Conservation (phyloP, 2,797 vertebrate species). For the Streptopelia turtur region DNA sequence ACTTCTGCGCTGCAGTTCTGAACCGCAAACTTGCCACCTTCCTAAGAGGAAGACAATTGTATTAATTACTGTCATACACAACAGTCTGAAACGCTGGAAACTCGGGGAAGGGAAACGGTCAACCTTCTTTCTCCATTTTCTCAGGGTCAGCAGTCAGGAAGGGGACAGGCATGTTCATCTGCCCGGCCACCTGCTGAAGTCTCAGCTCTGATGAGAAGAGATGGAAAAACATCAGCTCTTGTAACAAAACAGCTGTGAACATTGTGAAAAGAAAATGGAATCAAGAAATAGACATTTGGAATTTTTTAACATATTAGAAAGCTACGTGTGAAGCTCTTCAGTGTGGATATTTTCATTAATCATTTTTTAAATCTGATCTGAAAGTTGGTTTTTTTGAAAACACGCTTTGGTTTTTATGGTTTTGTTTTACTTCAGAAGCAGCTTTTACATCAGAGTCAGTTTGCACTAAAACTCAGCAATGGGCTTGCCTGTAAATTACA, state of each 20-base stretch:
- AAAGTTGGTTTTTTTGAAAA: not conserved
- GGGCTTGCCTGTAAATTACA: not conserved
- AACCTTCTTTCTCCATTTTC: not conserved
- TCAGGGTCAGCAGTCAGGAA: not conserved
- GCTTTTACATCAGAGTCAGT: not conserved
- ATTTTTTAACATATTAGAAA: not conserved
- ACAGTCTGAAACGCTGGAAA: not conserved
- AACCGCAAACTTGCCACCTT: not conserved
- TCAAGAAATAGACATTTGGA: not conserved
- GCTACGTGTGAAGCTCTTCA: not conserved
- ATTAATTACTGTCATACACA: not conserved
- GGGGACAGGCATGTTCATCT: not conserved
- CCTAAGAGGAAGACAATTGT: not conserved
- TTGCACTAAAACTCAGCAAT: not conserved
- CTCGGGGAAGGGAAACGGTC: not conserved
- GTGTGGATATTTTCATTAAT: not conserved
- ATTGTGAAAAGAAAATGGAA: not conserved
- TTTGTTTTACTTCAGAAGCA: not conserved
- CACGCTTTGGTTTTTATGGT: no score
- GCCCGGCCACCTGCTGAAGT: not conserved
- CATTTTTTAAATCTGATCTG: not conserved
- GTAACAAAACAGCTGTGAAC: not conserved
- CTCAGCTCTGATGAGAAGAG: not conserved
- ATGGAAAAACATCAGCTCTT: not conserved
- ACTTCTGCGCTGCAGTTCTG: not conserved